Evolutionary conservation across 2,113 vertebrate genomes (phyloP).

Genomic region (Platycercus adscitus): DNA sequence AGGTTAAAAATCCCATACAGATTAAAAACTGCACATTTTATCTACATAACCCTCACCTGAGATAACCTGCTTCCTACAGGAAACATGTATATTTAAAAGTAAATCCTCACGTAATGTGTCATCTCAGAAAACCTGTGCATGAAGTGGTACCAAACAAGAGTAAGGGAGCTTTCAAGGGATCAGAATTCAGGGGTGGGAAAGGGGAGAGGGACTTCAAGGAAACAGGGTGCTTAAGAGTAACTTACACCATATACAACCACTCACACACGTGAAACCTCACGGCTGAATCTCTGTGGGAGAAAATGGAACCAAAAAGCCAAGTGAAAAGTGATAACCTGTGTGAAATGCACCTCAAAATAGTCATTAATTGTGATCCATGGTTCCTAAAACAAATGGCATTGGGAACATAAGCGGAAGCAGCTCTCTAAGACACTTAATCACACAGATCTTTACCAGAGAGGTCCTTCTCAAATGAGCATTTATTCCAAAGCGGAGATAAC

Average conservation of each 20-base stretch:
- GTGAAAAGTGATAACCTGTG: background rate
- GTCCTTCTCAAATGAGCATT: background rate
- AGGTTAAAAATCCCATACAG: background rate
- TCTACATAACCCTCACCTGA: background rate
- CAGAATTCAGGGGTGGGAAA: background rate
- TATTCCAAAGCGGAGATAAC: background rate
- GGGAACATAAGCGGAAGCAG: background rate
- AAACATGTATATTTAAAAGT: background rate
- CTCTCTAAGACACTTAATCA: background rate
- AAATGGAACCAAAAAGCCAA: background rate
- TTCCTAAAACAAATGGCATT: background rate
- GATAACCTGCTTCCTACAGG: background rate
- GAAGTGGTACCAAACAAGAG: background rate
- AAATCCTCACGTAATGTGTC: background rate
- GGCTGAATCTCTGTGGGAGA: background rate
- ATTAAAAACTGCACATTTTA: accelerated
- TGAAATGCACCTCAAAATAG: background rate
- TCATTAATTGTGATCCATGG: background rate
- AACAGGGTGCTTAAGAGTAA: background rate
- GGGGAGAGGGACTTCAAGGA: background rate
- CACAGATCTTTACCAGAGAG: background rate
- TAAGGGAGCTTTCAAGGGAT: background rate
- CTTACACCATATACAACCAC: background rate
- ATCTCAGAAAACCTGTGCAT: background rate
- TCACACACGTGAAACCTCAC: background rate